Base-by-base conservation (phyloP, 2,888 invertebrate species). In the Chalcis sispes region DNA sequence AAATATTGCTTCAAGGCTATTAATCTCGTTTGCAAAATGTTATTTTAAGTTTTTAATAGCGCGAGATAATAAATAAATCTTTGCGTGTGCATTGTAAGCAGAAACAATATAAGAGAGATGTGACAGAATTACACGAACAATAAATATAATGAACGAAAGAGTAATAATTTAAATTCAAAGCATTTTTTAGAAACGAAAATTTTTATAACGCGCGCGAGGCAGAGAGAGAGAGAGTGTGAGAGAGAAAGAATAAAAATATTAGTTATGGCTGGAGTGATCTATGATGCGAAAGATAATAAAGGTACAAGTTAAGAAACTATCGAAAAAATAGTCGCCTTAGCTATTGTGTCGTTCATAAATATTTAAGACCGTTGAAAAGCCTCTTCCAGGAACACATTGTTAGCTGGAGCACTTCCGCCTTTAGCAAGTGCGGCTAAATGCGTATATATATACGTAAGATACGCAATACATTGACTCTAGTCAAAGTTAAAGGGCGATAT, bases 341-440 rank as follows among this genome's bases (percentile, higher is more conserved):
- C 42, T 20, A 58, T 59, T 59, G 50, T 65, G 48, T 56, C 65
- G 58, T 59, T 72, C 59, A 50, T 74, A 61, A 74, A 74, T 67
- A 67, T 61, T 58, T 61, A 54, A 42, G 58, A 27, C 71, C 42
- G 25, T 27, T 62, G 62, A 54, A 71, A 58, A 72, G 58, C 58
- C 58, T 65, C 54, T 65, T 72, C 72, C 36, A 58, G 50, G 72
- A 65, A 65, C n/a, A 54, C 74, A 74, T 74, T 74, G 67, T 74
- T 74, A 67, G 50, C 32, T 29, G 15, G 74, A 46, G 61, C 62
- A 62, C 54, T 67, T 67, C 67, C 74, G 73, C 66, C 58, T 72
- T n/a, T 25, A 7, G 46, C 46, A 50, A 13, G 52, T 52, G 59
- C 48, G 42, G n/a, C n/a, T n/a, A n/a, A n/a, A n/a, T 61, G 29